Evolutionary conservation across 2,797 vertebrate genomes (phyloP).

Genomic region (Benthosema pterotum): DNA sequence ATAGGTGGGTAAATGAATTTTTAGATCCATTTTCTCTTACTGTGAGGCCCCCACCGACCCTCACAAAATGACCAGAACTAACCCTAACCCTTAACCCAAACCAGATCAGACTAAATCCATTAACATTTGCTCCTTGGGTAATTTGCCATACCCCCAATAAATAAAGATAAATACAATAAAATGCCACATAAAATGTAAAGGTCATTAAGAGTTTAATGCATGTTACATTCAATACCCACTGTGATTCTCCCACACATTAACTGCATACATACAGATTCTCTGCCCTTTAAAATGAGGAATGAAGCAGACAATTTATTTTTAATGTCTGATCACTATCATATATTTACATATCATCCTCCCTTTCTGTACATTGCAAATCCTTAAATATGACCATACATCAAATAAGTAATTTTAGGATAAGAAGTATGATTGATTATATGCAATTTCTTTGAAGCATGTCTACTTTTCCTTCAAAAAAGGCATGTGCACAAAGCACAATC

Average conservation of each 20-base stretch:
- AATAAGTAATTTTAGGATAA: constrained; percentile 67
- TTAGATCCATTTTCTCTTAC: no score
- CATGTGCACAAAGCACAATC: constrained; percentile 71
- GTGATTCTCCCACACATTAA: constrained; percentile 85
- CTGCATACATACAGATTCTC: constrained; percentile 88
- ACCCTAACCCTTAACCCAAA: no score
- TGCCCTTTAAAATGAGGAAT: constrained; percentile 80
- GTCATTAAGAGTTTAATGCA: constrained; percentile 91
- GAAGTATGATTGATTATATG: constrained; percentile 66
- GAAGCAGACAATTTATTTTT: constrained; percentile 78
- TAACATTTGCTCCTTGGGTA: no score
- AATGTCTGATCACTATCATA: constrained; percentile 78
- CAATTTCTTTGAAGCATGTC: constrained; percentile 64
- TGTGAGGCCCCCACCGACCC: no score
- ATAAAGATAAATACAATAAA: background rate
- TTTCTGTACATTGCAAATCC: constrained; percentile 86
- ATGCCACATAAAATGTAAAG: constrained; percentile 68
- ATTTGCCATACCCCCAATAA: no score
- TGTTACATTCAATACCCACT: constrained; percentile 93
- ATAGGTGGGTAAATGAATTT: no score
- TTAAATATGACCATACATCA: constrained; percentile 72
- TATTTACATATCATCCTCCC: constrained; percentile 88
- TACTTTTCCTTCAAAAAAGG: constrained; percentile 70
- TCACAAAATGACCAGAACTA: no score
- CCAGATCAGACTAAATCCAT: no score